phyloP scores from a whole-genome alignment of 1,140 invertebrate species.

The Hypothenemus hampei region DNA sequence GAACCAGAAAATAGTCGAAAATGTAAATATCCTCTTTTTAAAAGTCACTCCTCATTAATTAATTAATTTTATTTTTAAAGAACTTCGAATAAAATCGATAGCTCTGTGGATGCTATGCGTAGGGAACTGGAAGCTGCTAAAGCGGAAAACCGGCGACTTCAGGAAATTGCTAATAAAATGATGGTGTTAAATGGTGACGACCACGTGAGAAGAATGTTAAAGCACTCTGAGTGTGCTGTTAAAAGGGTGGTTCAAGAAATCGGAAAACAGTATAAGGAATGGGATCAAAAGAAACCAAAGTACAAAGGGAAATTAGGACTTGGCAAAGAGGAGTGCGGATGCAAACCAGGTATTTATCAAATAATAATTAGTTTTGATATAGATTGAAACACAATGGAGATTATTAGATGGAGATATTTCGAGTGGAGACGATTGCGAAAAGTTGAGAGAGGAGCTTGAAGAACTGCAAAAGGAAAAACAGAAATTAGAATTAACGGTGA shows the following conservation, averaged over 20 bases:
- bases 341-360: background rate
- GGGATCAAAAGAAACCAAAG: slow-evolving; percentile 24
- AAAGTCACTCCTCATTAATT: too few species aligned
- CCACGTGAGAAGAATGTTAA: slow-evolving; percentile 33
- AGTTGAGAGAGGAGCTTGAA: slow-evolving; percentile 20
- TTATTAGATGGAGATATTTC: background rate
- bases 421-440: slow-evolving; percentile 24
- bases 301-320: slow-evolving; percentile 2
- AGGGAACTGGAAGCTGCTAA: slow-evolving; percentile 27
- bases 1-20: too few species aligned
- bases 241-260: slow-evolving; percentile 33
- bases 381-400: background rate
- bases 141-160: slow-evolving; percentile 31
- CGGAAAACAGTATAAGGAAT: slow-evolving; percentile 31
- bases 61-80: too few species aligned
- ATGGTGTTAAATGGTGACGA: slow-evolving; percentile 28
- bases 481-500: slow-evolving; percentile 21
- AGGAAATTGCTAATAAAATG: slow-evolving; percentile 33
- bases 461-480: slow-evolving; percentile 26
- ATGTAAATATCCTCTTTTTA: too few species aligned
- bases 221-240: slow-evolving; percentile 34
- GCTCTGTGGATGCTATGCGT: slow-evolving; percentile 24
- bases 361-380: background rate
- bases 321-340: background rate
- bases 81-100: too few species aligned